These are phyloP conservation scores for Hydrozoanthus gracilis DNA, from an alignment of 92 coral and sea anemone species.

Conservation along the genomic window DNA sequence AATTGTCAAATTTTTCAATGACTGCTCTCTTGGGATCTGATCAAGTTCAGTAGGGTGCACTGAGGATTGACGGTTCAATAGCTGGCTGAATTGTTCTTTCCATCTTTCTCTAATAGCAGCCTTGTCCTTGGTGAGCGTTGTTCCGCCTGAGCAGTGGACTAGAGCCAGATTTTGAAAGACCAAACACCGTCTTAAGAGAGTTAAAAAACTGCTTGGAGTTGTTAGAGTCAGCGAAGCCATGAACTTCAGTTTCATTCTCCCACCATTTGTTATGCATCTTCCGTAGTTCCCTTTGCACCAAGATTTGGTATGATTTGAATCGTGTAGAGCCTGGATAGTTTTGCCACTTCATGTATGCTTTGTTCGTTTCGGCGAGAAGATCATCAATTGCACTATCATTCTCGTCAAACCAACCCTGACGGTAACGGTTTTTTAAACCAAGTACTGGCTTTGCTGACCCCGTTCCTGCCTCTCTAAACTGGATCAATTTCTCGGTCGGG, in stretches of 20 bases:
- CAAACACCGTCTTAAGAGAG: not conserved
- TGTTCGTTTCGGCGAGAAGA: not conserved
- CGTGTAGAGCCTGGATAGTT: not conserved
- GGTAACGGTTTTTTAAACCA: not conserved
- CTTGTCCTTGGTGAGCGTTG: not conserved
- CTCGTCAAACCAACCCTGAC: not conserved
- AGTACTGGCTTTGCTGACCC: too few relatives aligned
- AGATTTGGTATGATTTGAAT: not conserved
- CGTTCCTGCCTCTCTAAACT: too few relatives aligned
- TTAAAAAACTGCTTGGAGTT: not conserved
- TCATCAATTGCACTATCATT: not conserved
- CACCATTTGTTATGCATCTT: not conserved
- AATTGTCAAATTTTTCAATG: conserved; percentile 2
- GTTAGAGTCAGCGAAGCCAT: not conserved
- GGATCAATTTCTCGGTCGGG: too few relatives aligned
- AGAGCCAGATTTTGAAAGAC: not conserved
- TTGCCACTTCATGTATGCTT: not conserved
- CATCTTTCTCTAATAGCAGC: conserved; percentile 26
- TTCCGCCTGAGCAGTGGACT: not conserved
- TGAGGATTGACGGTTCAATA: conserved; percentile 1
- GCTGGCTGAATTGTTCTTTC: conserved; percentile 40
- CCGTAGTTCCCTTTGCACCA: not conserved
- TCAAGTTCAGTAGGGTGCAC: conserved; percentile 35
- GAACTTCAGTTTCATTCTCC: not conserved
- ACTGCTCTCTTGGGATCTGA: conserved; percentile 37